These are phyloP conservation scores for Psylliodes chrysocephalus DNA, from an alignment of 2,888 invertebrate species.

Conservation along the genomic window DNA sequence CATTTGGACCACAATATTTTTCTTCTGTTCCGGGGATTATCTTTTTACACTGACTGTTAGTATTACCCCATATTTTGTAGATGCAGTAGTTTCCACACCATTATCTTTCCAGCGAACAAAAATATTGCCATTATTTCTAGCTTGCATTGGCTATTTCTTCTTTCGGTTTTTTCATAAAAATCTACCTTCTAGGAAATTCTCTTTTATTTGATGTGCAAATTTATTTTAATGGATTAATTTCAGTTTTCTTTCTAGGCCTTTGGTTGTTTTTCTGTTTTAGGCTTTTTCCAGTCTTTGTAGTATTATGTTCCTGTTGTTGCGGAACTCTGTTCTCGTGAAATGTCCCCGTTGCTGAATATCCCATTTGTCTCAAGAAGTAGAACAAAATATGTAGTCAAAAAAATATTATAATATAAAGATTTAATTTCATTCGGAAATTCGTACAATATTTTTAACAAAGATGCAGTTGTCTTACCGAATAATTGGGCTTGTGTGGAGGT, in stretches of 20 bases:
- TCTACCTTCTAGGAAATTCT: not conserved
- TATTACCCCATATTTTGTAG: not conserved
- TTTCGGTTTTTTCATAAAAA: not conserved
- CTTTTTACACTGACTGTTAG: not conserved
- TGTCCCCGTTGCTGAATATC: conserved; percentile 5
- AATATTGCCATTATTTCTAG: not conserved
- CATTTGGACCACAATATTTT: not conserved
- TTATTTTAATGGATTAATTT: too few species aligned
- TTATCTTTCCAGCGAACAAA: conserved; percentile 2
- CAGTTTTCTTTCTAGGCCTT: too few species aligned
- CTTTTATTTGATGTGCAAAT: too few species aligned
- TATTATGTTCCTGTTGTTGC: not conserved
- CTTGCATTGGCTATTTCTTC: not conserved
- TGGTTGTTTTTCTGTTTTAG: not conserved
- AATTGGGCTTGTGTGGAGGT: not conserved
- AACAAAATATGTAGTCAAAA: not conserved
- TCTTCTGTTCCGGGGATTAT: not conserved
- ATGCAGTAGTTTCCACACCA: conserved; percentile 4
- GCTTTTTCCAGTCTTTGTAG: not conserved
- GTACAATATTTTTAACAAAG: not conserved
- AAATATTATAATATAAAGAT: not conserved
- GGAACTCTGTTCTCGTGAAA: not conserved
- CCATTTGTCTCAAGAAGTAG: not conserved
- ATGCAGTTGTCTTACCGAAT: conserved; percentile 1
- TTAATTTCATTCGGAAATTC: not conserved